Conservation (phyloP, 2,888 invertebrate species). For the Operophtera brumata region DNA sequence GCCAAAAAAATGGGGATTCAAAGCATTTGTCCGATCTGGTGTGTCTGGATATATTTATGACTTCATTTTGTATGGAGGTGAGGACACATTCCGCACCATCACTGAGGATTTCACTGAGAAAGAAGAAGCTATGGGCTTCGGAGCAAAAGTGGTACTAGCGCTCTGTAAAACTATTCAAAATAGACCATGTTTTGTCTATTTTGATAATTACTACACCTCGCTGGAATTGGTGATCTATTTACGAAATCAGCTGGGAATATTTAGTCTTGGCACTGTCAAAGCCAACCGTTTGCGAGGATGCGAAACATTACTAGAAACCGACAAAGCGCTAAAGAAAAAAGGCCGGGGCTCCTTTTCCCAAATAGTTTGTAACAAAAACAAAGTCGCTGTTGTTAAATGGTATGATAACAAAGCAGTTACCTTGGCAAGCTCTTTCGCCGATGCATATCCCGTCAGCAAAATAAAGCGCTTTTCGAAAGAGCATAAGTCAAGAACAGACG, state of each 20-base stretch:
- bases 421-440: no score
- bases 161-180: slow-evolving; percentile 5
- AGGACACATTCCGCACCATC: slow-evolving; percentile 11
- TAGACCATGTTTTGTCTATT: slow-evolving; percentile 1
- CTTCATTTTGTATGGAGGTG: slow-evolving; percentile 20
- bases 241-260: slow-evolving; percentile 2
- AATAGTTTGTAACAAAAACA: slow-evolving; percentile 6
- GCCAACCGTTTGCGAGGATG: not conserved
- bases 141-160: slow-evolving; percentile 9
- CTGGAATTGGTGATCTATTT: slow-evolving; percentile 1
- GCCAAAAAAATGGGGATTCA: slow-evolving; percentile 24
- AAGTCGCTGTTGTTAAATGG: slow-evolving; percentile 13
- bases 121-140: slow-evolving; percentile 6
- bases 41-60: slow-evolving; percentile 23
- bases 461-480: no score
- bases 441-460: no score
- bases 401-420: slow-evolving; percentile 16
- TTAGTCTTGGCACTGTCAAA: slow-evolving; percentile 7
- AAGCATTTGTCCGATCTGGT: slow-evolving; percentile 20
- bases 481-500: no score
- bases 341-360: slow-evolving; percentile 8
- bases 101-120: slow-evolving; percentile 2
- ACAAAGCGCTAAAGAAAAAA: slow-evolving; percentile 8
- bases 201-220: slow-evolving; percentile 17
- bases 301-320: not conserved